Evolutionary conservation across 2,797 vertebrate species (phyloP), one percentile per base, ranked within the genome.

Genomic region (Gadopsis bispinosus): DNA sequence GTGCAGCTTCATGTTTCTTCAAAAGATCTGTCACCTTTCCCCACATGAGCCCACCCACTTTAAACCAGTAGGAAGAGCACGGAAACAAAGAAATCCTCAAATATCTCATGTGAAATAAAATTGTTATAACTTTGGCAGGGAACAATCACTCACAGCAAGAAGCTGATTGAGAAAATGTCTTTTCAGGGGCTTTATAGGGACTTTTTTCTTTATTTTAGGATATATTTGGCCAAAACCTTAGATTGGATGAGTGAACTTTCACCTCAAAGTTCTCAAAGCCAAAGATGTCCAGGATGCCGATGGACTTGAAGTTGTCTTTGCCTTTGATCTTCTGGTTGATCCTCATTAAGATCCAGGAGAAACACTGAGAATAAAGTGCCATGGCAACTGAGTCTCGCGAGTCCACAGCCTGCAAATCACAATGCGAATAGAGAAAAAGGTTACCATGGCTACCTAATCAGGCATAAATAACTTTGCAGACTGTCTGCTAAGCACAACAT

Each of bases 261-360:
- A 98, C 97, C 96, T 97, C 94, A 88, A 98, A 98, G 92, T 98
- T 97, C 89, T 98, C 97, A 56, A 98, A 98, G 84, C 97, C 97
- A 47, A 98, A 98, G 88, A 98, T 98, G 94, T 98, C 97, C 85
- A 98, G 92, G 92, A 98, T 98, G 84, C 97, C 96, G 48, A 98
- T 96, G 83, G 96, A 98, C 90, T 97, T 98, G 81, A 98, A 98
- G 92, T 97, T 97, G 87, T 97, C 96, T 72, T 96, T 97, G 53
- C 97, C 97, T 90, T 95, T 96, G 88, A 98, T 96, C 88, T 97
- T 97, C 64, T 94, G 94, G 81, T 98, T 98, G 89, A 98, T 98
- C 91, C 94, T 96, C 89, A 91, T 94, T 75, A 98, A 97, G 81
- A 98, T 96, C 97, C 97, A 98, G 22, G 97, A 97, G 88, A 97